These are phyloP conservation scores for Gavia stellata DNA, from an alignment of 2,113 vertebrate genomes.

Conservation along the genomic window DNA sequence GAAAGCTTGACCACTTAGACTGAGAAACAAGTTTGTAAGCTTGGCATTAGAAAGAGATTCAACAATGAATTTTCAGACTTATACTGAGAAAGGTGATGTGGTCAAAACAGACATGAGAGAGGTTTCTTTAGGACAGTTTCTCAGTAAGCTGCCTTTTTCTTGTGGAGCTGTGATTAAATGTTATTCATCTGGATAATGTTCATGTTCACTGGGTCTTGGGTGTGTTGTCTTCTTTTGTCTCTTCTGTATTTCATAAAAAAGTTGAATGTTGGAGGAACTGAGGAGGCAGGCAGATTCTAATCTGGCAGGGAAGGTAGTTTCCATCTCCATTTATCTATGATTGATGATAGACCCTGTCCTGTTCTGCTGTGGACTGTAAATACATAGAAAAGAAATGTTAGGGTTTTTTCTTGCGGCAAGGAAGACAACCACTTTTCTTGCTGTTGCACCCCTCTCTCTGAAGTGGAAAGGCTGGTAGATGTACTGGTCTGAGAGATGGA, in stretches of 20 bases:
- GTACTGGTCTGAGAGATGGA: not conserved
- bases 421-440: not conserved
- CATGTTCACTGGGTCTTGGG: not conserved
- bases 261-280: not conserved
- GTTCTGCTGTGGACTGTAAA: not conserved
- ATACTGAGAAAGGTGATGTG: not conserved
- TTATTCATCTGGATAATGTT: not conserved
- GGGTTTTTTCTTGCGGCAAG: not conserved
- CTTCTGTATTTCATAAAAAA: not conserved
- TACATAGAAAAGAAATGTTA: not conserved
- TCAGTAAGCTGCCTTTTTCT: not conserved
- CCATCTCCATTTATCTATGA: not conserved
- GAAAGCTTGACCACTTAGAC: not conserved
- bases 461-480: not conserved
- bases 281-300: not conserved
- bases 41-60: not conserved
- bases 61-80: not conserved
- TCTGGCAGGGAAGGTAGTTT: not conserved
- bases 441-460: not conserved
- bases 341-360: not conserved
- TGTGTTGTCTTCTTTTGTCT: not conserved
- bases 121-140: not conserved
- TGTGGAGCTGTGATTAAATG: not conserved
- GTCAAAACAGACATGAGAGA: not conserved
- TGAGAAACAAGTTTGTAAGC: not conserved